phyloP scores from a whole-genome alignment of 2,888 invertebrate genomes.

The Eupithecia dodoneata region DNA sequence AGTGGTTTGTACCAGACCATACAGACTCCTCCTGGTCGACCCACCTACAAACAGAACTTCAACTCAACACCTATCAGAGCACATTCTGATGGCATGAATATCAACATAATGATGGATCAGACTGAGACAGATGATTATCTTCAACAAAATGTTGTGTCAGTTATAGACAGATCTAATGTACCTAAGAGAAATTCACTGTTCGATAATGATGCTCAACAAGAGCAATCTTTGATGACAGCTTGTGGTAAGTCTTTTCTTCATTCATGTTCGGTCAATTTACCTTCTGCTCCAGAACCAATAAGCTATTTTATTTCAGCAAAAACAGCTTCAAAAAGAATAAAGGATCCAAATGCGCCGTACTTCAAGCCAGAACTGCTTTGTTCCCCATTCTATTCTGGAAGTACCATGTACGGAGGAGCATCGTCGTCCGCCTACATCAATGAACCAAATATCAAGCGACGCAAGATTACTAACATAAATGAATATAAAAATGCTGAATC shows the following conservation, averaged over 20 bases:
- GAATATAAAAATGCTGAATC: constrained; percentile 53
- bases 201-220: constrained; percentile 44
- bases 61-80: constrained; percentile 52
- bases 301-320: constrained; percentile 49
- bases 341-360: constrained; percentile 65
- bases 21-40: constrained; percentile 50
- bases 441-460: constrained; percentile 63
- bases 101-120: constrained; percentile 48
- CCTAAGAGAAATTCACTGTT: constrained; percentile 67
- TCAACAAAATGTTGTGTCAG: constrained; percentile 55
- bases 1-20: constrained; percentile 49
- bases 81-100: constrained; percentile 38
- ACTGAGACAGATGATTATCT: constrained; percentile 46
- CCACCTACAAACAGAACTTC: constrained; percentile 50
- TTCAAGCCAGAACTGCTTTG: constrained; percentile 64
- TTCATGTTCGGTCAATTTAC: neutral
- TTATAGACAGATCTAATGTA: constrained; percentile 52
- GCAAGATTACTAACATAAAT: constrained; percentile 56
- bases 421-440: constrained; percentile 77
- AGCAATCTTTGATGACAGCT: constrained; percentile 41
- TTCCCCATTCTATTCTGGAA: constrained; percentile 91
- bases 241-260: constrained; percentile 48
- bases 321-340: constrained; percentile 65
- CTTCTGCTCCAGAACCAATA: neutral
- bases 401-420: constrained; percentile 90